These are phyloP conservation scores for Mesitornis unicolor DNA, from an alignment of 2,113 vertebrate species.

Conservation along the genomic window DNA sequence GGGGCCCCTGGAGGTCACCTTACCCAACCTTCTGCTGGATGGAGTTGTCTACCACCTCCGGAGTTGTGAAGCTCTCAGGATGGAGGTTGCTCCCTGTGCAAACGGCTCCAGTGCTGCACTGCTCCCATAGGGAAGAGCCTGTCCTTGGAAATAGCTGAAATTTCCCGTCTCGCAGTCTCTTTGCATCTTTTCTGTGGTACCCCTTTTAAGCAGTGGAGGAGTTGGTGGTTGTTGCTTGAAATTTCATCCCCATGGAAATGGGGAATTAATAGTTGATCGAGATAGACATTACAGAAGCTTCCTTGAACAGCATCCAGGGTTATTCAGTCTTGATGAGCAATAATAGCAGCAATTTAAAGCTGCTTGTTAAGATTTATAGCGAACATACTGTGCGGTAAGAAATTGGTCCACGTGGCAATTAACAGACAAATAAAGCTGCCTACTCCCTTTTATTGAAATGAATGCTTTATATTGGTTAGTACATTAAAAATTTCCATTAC, in stretches of 20 bases:
- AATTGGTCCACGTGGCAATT: neutral
- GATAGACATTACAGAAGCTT: neutral
- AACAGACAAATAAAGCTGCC: slow-evolving; percentile 11
- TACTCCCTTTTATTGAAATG: neutral
- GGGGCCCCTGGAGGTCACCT: neutral
- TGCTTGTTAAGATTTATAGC: slow-evolving; percentile 38
- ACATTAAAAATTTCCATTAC: neutral
- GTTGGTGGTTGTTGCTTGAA: neutral
- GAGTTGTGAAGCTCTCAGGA: neutral
- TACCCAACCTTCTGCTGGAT: neutral
- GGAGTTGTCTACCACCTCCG: neutral
- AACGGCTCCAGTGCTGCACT: neutral
- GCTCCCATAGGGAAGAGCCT: neutral
- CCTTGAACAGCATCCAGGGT: neutral
- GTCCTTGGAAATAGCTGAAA: neutral
- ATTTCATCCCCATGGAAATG: slow-evolving; percentile 37
- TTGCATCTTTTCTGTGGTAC: neutral
- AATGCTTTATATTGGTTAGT: neutral
- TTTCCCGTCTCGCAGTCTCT: neutral
- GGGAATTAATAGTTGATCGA: slow-evolving; percentile 15
- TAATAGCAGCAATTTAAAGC: slow-evolving; percentile 35
- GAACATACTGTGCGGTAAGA: neutral
- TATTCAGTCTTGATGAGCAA: slow-evolving; percentile 39
- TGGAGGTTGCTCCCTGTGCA: neutral
- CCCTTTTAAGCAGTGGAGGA: neutral